phyloP scores from a whole-genome alignment of 2,113 vertebrate genomes.

The Perca flavescens region DNA sequence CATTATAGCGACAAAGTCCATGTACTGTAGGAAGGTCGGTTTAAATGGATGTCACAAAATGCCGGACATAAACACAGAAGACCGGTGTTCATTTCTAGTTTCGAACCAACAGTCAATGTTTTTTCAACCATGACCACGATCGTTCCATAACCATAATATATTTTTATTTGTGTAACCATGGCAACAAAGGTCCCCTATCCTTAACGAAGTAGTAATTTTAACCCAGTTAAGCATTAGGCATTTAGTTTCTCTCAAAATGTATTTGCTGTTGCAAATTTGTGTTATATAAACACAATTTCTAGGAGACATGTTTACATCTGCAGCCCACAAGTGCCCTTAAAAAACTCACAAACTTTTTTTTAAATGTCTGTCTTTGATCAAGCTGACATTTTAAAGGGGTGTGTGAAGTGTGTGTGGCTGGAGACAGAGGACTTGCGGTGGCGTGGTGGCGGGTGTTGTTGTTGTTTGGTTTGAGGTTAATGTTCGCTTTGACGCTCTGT shows the following conservation, averaged over 20 bases:
- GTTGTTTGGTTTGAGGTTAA: constrained; percentile 66
- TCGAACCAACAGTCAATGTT: neutral
- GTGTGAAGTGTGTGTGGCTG: constrained; percentile 59
- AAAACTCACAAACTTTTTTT: constrained; percentile 12
- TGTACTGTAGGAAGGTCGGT: neutral
- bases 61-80: neutral
- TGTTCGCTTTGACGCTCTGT: constrained; percentile 46
- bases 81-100: neutral
- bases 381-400: constrained; percentile 52
- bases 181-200: neutral
- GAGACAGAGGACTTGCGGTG: constrained; percentile 48
- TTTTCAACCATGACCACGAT: neutral
- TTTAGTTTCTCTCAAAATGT: neutral
- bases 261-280: constrained; percentile 14
- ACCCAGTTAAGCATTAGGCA: neutral
- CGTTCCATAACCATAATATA: neutral
- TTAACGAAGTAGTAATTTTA: neutral
- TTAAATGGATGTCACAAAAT: neutral
- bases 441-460: constrained; percentile 56
- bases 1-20: neutral
- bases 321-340: neutral
- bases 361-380: constrained; percentile 63
- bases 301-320: neutral
- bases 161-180: constrained; percentile 2
- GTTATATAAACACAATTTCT: constrained; percentile 1